A percentile compares a stretch with the other conserved stretches of the same genome.
Conservation (phyloP, 2,888 invertebrate species). For the Tuta absoluta region DNA sequence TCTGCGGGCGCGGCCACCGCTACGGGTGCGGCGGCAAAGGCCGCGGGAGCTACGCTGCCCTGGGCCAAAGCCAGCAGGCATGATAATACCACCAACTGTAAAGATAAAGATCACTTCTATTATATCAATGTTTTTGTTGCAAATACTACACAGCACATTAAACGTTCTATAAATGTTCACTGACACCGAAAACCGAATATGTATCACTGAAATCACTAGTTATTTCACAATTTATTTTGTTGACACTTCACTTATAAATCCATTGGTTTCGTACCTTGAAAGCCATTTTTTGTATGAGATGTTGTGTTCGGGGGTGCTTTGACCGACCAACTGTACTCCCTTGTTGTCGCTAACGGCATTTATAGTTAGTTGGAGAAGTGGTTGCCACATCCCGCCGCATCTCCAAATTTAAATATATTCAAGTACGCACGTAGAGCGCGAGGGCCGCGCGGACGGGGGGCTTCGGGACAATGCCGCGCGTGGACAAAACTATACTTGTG, state of each 20-base stretch:
- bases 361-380: slow-evolving; percentile 60
- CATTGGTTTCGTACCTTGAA: slow-evolving; percentile 62
- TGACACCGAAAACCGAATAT: neutral
- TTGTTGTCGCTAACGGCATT: slow-evolving; percentile 62
- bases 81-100: slow-evolving; percentile 71
- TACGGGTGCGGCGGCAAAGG: slow-evolving; percentile 53
- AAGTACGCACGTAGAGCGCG: slow-evolving; percentile 78
- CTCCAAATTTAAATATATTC: slow-evolving; percentile 81
- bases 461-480: slow-evolving; percentile 73
- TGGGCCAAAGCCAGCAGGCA: slow-evolving; percentile 63
- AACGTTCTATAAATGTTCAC: neutral
- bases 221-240: neutral
- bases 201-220: slow-evolving; percentile 2
- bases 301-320: slow-evolving; percentile 67
- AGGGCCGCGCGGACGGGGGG: slow-evolving; percentile 52
- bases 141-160: neutral
- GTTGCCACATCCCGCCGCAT: slow-evolving; percentile 78
- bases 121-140: neutral
- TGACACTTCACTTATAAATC: slow-evolving; percentile 22
- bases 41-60: slow-evolving; percentile 63
- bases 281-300: slow-evolving; percentile 63
- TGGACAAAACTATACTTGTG: slow-evolving; percentile 75
- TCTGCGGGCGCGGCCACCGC: slow-evolving; percentile 60
- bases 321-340: slow-evolving; percentile 71
- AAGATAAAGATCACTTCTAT: slow-evolving; percentile 26